Evolutionary conservation across 2,888 invertebrate species (phyloP).

Genomic region (Pollenia labialis): DNA sequence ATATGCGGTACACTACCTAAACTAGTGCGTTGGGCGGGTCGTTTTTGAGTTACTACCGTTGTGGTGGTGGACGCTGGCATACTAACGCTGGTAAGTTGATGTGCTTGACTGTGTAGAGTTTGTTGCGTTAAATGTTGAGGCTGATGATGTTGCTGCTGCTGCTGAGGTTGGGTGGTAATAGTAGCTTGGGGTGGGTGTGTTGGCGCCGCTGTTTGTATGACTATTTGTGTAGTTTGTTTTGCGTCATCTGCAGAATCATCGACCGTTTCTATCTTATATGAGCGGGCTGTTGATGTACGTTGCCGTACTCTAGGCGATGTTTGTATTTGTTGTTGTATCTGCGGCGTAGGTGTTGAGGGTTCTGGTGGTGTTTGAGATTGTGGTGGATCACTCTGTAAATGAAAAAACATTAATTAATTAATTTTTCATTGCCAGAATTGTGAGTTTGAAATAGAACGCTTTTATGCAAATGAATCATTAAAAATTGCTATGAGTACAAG

Average conservation of each 20-base stretch:
- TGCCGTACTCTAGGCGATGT: conserved; percentile 81
- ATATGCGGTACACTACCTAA: conserved; percentile 79
- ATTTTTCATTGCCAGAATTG: no score
- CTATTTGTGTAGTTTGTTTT: conserved; percentile 84
- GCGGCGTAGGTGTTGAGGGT: conserved; percentile 87
- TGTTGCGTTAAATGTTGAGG: conserved; percentile 71
- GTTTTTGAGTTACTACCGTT: conserved; percentile 82
- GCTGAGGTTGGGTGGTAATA: conserved; percentile 79
- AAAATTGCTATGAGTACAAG: no score
- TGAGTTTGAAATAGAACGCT: no score
- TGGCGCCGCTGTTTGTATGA: conserved; percentile 85
- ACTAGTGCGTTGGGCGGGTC: conserved; percentile 81
- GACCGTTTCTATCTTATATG: conserved; percentile 87
- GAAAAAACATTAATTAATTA: background rate
- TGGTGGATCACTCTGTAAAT: conserved; percentile 87
- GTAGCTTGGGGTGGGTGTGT: conserved; percentile 79
- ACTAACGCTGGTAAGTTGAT: conserved; percentile 72
- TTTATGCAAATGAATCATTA: no score
- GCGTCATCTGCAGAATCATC: conserved; percentile 87
- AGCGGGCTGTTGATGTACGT: conserved; percentile 80
- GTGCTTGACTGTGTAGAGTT: conserved; percentile 69
- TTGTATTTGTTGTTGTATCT: conserved; percentile 79
- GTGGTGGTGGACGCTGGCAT: conserved; percentile 76
- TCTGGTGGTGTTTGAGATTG: conserved; percentile 88
- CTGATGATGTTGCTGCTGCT: conserved; percentile 77